These are phyloP conservation scores for Lophura nycthemera DNA, from an alignment of 2,113 vertebrate genomes.

Conservation along the genomic window DNA sequence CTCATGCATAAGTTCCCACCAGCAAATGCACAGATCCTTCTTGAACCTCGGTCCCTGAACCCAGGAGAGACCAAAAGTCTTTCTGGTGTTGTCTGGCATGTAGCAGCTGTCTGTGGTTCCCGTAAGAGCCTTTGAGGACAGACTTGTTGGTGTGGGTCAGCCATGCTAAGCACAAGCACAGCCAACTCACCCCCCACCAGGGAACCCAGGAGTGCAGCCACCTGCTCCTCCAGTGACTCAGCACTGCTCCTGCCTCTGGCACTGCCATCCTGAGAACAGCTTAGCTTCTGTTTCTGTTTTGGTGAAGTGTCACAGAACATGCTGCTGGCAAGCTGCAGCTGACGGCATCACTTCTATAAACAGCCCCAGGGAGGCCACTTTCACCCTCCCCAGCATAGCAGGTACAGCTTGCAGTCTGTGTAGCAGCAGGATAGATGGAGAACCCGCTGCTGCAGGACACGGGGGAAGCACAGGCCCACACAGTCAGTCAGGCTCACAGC, in stretches of 20 bases:
- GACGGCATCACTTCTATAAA: accelerated
- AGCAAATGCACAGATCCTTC: background rate
- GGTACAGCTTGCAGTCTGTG: background rate
- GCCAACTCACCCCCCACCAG: background rate
- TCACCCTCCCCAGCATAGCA: accelerated
- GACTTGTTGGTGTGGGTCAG: background rate
- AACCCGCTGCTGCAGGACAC: background rate
- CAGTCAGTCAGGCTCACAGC: background rate
- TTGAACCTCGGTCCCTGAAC: background rate
- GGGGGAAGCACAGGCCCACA: background rate
- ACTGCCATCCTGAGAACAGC: background rate
- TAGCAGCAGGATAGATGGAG: accelerated
- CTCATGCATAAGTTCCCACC: background rate
- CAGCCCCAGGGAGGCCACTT: background rate
- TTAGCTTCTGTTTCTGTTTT: background rate
- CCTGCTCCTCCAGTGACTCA: background rate
- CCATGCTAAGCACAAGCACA: background rate
- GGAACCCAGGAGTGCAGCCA: background rate
- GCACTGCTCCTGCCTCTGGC: background rate
- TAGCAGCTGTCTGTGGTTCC: background rate
- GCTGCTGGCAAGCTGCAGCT: background rate
- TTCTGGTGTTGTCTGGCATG: background rate
- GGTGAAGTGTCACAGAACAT: background rate
- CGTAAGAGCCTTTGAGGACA: background rate
- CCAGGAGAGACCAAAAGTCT: background rate